Conservation (phyloP, 2,888 invertebrate species). For the Agriopis leucophaearia region DNA sequence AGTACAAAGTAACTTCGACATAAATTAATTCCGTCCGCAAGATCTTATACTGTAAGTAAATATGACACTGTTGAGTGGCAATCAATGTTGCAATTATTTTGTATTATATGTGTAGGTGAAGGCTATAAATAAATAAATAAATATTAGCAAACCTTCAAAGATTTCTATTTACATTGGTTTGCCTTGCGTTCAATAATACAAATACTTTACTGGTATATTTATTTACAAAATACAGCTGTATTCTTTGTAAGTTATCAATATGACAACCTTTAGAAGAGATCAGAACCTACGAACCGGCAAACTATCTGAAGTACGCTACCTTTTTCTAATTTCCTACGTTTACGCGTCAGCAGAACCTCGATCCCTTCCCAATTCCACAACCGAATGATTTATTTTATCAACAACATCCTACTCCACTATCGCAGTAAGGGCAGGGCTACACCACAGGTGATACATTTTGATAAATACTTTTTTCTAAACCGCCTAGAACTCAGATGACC, state of each 20-base stretch:
- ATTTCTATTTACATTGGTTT: not conserved
- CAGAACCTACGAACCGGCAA: conserved; percentile 1
- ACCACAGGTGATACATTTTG: not conserved
- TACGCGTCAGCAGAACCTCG: conserved; percentile 14
- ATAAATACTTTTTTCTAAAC: not conserved
- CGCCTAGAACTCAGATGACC: no score
- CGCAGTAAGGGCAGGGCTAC: conserved; percentile 4
- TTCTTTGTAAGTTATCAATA: conserved; percentile 14
- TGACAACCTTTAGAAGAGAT: not conserved
- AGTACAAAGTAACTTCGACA: no score
- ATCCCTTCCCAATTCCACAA: conserved; percentile 27
- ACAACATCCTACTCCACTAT: conserved; percentile 21
- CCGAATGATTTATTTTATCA: conserved; percentile 38
- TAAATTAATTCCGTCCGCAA: no score
- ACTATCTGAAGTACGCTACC: conserved; percentile 15
- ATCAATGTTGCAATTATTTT: not conserved
- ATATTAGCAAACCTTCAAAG: not conserved
- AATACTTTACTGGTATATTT: not conserved
- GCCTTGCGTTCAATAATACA: not conserved
- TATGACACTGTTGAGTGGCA: not conserved
- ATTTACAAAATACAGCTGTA: not conserved
- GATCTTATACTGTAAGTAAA: not conserved
- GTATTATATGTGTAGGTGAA: not conserved
- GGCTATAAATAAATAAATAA: not conserved
- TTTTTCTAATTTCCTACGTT: conserved; percentile 24